Evolutionary conservation across 2,888 invertebrate species (phyloP).

Genomic region (Gymnocheta viridis): DNA sequence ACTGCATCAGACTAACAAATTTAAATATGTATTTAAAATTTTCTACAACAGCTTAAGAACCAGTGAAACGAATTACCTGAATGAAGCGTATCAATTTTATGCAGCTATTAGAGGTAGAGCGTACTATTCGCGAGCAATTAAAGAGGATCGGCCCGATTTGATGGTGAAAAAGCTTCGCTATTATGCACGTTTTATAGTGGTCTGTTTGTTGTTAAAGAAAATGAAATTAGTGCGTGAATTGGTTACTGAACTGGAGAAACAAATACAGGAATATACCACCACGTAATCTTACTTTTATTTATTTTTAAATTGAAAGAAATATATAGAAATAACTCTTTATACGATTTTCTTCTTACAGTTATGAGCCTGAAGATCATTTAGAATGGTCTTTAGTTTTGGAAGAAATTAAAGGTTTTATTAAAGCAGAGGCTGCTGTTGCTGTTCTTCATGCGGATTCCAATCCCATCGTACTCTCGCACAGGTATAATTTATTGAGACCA

Average conservation of each 20-base stretch:
- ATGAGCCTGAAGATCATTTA: constrained; percentile 97
- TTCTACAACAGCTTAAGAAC: constrained; percentile 90
- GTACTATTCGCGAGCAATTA: constrained; percentile 96
- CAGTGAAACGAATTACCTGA: constrained; percentile 97
- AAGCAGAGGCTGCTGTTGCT: constrained; percentile 94
- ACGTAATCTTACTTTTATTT: constrained; percentile 83
- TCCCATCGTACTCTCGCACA: constrained; percentile 93
- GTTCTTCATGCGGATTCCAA: constrained; percentile 94
- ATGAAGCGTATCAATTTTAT: constrained; percentile 98
- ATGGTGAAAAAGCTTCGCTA: constrained; percentile 98
- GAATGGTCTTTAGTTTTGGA: constrained; percentile 97
- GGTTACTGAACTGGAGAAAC: constrained; percentile 94
- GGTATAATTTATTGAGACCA: constrained; percentile 83
- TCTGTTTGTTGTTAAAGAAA: constrained; percentile 95
- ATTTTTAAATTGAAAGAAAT: neutral
- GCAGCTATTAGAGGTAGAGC: constrained; percentile 96
- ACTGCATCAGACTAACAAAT: too few relatives aligned
- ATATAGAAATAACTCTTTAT: neutral
- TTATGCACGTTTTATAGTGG: constrained; percentile 98
- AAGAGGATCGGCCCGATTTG: constrained; percentile 96
- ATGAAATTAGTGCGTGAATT: constrained; percentile 96
- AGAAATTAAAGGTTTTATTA: constrained; percentile 96
- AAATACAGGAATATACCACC: constrained; percentile 96
- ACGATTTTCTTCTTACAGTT: constrained; percentile 81
- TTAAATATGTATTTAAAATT: too few relatives aligned